Evolutionary conservation across 2,113 vertebrate genomes (phyloP), one percentile per base, ranked within the genome.

Genomic region (Microtus montanus): DNA sequence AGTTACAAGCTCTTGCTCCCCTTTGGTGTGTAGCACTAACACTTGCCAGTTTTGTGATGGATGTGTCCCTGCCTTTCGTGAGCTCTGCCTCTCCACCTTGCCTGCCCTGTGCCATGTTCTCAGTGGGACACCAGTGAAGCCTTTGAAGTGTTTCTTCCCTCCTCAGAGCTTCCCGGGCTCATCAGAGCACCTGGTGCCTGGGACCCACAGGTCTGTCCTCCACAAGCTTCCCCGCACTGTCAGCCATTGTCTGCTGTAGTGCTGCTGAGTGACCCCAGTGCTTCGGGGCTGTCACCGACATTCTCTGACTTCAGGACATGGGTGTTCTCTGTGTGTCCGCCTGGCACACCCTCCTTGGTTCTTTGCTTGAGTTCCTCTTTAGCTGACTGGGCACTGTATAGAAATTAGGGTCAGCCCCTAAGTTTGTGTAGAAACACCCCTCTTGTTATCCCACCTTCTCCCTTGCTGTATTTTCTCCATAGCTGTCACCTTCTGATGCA

Each of bases 21-120:
- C 17, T 14, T 28, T 7, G 33, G 61, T 19, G 26, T 0, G 1
- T 5, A 10, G 54, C 49, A 14, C 41, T 2, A 2, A 24, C 20
- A 14, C 17, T 20, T 64, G 33, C 20, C 28, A 24, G 13, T 9
- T 28, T 49, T 20, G 1, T 10, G 30, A 3, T 17, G 26, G 1
- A 54, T 22, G 0, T 3, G 19, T 49, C 49, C 52, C 61, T 15
- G 5, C 64, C 26, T 8, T 3, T 12, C 41, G 24, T 35, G 3
- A 52, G 49, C 4, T 54, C 52, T 19, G 4, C 30, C 64, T 66
- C 52, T 61, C 35, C 10, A 5, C 15, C n/a, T 26, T 58, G 17
- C 58, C 19, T 35, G 17, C 73, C 30, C 4, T 4, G 3, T 10
- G 28, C 47, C 22, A 9, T 8, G 4, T 11, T 15, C 35, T 44